Percentiles rank a stretch among this genome's conserved stretches.
Evolutionary conservation across 35 echinoderm and acorn worm species (phyloP).

Genomic region (Diadema setosum): DNA sequence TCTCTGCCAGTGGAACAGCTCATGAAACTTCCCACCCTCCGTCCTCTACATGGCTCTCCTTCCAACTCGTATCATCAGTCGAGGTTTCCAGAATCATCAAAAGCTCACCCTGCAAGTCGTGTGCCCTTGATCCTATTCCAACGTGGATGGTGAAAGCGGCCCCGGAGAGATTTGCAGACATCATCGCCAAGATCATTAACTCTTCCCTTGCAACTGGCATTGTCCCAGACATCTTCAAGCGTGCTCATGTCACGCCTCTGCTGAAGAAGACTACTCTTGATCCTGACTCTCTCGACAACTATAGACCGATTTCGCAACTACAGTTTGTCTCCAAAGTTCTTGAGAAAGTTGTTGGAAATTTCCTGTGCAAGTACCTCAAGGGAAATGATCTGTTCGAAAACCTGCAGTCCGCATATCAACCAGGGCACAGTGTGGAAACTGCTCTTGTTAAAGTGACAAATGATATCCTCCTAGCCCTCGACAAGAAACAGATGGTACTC

Average conservation of each 20-base stretch:
- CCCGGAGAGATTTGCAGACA: neutral
- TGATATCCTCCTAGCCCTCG: slow-evolving; percentile 3
- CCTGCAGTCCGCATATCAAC: slow-evolving; percentile 37
- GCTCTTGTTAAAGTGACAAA: neutral
- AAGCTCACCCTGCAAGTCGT: slow-evolving; percentile 6
- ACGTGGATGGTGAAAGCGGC: slow-evolving; percentile 16
- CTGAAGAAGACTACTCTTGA: slow-evolving; percentile 11
- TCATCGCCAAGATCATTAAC: neutral
- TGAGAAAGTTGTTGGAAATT: neutral
- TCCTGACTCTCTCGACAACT: neutral
- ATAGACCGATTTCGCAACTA: slow-evolving; percentile 23
- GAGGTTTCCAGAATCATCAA: neutral
- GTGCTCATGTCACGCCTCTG: slow-evolving; percentile 21
- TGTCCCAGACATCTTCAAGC: slow-evolving; percentile 10
- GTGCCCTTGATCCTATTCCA: slow-evolving; percentile 22
- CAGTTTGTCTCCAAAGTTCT: slow-evolving; percentile 23
- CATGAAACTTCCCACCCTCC: neutral
- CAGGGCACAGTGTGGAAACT: too few species aligned
- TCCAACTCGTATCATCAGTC: neutral
- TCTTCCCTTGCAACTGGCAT: neutral
- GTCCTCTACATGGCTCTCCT: too few species aligned
- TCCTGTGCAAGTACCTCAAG: neutral
- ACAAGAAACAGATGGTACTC: neutral
- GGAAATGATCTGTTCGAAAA: neutral
- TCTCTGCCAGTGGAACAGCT: neutral